Percentiles rank a stretch among this genome's conserved stretches.
phyloP scores from a whole-genome alignment of 2,113 vertebrate genomes.

The Anseranas semipalmata region DNA sequence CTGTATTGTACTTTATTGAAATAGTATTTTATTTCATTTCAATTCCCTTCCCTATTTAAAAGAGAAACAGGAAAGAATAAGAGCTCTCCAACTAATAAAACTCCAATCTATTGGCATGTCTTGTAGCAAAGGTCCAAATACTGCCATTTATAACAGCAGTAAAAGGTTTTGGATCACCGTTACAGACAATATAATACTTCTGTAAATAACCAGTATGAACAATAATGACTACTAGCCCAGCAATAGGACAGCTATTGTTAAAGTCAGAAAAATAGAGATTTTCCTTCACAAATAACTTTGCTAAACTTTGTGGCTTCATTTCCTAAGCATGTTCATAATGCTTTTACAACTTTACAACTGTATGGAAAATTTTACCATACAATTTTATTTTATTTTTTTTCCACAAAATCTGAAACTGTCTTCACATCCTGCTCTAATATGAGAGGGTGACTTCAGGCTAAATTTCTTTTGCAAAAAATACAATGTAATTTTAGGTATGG shows the following conservation, averaged over 20 bases:
- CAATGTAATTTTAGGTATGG: neutral
- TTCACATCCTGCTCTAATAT: neutral
- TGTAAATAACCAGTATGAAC: neutral
- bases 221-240: neutral
- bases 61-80: too few species aligned
- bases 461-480: neutral
- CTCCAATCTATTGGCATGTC: too few species aligned
- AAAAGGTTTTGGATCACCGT: too few species aligned
- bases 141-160: too few species aligned
- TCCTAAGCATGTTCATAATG: neutral
- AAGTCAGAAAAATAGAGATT: neutral
- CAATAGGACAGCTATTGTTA: neutral
- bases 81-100: too few species aligned
- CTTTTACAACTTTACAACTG: neutral
- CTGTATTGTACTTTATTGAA: too few species aligned
- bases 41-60: too few species aligned
- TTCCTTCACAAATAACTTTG: neutral
- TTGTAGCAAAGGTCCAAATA: too few species aligned
- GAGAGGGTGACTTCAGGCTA: too few species aligned
- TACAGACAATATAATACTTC: too few species aligned
- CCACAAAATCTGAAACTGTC: neutral
- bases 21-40: too few species aligned
- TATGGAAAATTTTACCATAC: neutral
- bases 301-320: neutral
- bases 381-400: neutral